Percentiles rank a stretch among this genome's conserved stretches.
These are phyloP conservation scores for Eidolon helvum DNA, from an alignment of 2,113 vertebrate genomes.

Conservation along the genomic window DNA sequence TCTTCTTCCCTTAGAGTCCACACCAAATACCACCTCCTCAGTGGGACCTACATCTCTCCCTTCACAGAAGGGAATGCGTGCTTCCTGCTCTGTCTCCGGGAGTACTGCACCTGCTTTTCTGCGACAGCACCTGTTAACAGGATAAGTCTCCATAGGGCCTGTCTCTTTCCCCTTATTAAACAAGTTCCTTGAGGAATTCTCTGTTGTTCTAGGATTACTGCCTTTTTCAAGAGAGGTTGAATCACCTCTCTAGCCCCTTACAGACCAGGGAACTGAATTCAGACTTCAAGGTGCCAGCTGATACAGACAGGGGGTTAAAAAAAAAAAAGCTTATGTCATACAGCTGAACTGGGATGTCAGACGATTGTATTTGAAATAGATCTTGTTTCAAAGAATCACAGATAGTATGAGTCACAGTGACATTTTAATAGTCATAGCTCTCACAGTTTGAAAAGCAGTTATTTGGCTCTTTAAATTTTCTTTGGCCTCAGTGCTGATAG, in stretches of 20 bases:
- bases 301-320: not conserved
- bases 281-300: not conserved
- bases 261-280: not conserved
- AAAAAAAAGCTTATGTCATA: not conserved
- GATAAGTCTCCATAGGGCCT: not conserved
- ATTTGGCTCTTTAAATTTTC: not conserved
- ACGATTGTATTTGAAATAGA: not conserved
- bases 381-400: conserved; percentile 25
- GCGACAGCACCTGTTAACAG: not conserved
- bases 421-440: not conserved
- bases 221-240: not conserved
- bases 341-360: not conserved
- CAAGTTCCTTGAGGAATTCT: not conserved
- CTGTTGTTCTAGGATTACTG: not conserved
- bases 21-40: not conserved
- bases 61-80: not conserved
- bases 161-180: not conserved
- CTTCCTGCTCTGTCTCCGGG: not conserved
- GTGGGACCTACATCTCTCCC: not conserved
- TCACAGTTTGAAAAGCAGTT: not conserved
- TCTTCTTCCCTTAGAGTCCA: not conserved
- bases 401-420: not conserved
- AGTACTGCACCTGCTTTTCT: not conserved
- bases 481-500: not conserved
- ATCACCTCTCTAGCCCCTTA: not conserved